Base-by-base conservation (phyloP, 2,797 vertebrate genomes). In the Euphonia xanthogaster region DNA sequence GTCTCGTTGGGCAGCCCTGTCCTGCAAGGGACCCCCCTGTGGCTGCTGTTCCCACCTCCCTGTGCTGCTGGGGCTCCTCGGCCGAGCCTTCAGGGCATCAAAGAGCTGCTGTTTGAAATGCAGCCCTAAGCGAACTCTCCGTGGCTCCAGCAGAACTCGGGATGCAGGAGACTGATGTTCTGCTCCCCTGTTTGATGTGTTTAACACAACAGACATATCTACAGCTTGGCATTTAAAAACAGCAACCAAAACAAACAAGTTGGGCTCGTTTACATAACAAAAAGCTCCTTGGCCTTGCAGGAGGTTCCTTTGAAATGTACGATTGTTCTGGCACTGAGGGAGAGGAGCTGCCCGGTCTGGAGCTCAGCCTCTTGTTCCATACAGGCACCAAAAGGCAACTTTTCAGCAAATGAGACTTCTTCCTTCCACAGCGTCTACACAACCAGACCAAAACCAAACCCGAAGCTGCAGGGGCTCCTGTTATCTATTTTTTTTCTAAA, bases 231-330 rank as follows among this genome's bases (percentile, higher is more conserved):
- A 35, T 92, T 94, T 95, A 30, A 95, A 95, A 90, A 92, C 90
- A 18, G 45, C 90, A 93, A 86, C 79, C 44, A 83, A 95, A 96
- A 40, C 90, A 84, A 93, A 93, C 89, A 74, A 91, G 87, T 24
- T 73, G 40, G 85, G 94, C 48, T 92, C 37, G 96, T 97, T 97
- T 97, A 60, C 97, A 96, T 96, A 87, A 97, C 91, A 97, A 96
- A 96, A 93, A 91, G 72, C 89, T 82, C 86, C 88, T 92, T 94
- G 91, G 93, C 80, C 91, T 94, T 90, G 86, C 91, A 66, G 96
- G 95, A 81, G 72, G 67, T 21, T 77, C 74, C 96, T 97, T 97
- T 97, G 97, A 98, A 97, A 96, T 93, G 94, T 75, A 7, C 61
- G 79, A 14, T 88, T 81, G 83, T 88, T 86, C 84, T 97, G 94